Base-by-base conservation (phyloP, 2,888 invertebrate species). In the Xylota segnis region DNA sequence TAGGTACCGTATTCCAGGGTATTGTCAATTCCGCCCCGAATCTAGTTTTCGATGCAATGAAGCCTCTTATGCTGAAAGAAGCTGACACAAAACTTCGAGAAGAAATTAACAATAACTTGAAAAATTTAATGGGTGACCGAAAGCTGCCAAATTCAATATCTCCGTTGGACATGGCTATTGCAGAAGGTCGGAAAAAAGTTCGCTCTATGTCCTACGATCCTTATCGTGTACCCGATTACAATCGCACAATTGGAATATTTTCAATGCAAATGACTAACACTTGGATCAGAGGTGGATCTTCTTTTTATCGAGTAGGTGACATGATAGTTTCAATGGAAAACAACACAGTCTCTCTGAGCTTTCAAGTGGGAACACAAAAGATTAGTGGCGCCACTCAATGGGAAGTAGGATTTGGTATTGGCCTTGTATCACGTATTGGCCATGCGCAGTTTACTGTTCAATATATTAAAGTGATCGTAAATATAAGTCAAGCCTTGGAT, bases 61-160 rank as follows among this genome's bases (percentile, higher is more conserved):
- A 98, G 90, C 97, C 97, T 0, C 96, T 96, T 88, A 95, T 98
- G 87, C 92, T 97, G 27, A 94, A 94, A 87, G 95, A 96, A 92
- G 96, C 96, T 0, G 96, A 97, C 89, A 94, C 94, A 0, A 95
- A 96, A 90, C 93, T 96, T 0, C 94, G 96, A 88, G 93, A 93
- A 0, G 95, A 96, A 90, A 95, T 97, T 0, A 96, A 97, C 90
- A 93, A 94, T 12, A 95, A 96, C 90, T 94, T 97, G 29, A 94
- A 94, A 16, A 94, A 95, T 88, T 90, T 96, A 12, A 94, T 96
- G 12, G 94, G 94, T 0, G 94, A 94, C 72, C 95, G 96, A 89
- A 95, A 94, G 76, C 95, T 97, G 89, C 96, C 97, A 0, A 97
- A 97, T 90, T 97, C 97, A 0, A 96, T 97, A 88, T 95, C 97